Conservation (phyloP, 2,113 vertebrate genomes). For the Odobenus rosmarus region DNA sequence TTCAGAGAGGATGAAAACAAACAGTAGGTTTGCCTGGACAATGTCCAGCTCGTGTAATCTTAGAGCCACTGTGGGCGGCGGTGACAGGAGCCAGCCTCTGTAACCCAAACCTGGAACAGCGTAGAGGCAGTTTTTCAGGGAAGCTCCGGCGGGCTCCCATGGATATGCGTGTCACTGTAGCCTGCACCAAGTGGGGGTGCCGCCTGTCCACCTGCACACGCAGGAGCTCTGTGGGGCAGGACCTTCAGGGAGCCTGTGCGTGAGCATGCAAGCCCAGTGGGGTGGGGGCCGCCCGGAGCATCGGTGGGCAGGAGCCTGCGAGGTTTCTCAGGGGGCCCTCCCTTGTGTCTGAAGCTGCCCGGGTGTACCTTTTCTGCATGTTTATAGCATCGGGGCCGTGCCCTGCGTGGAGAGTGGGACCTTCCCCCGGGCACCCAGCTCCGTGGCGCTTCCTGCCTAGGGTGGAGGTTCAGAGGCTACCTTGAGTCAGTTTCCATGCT, state of each 20-base stretch:
- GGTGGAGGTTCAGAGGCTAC: background rate
- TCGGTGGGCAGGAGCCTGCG: background rate
- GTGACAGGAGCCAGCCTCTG: background rate
- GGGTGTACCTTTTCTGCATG: fast-evolving
- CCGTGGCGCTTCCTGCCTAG: background rate
- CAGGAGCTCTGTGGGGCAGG: background rate
- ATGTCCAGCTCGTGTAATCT: background rate
- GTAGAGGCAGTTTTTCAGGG: background rate
- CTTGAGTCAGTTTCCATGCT: background rate
- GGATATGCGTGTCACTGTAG: background rate
- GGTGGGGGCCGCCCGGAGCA: no score
- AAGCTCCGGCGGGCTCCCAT: background rate
- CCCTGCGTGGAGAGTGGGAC: no score
- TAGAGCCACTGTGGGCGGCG: background rate
- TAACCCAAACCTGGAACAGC: background rate
- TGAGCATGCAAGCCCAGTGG: fast-evolving
- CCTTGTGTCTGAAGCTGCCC: background rate
- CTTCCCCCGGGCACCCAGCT: background rate
- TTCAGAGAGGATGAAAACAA: background rate
- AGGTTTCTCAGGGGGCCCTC: background rate
- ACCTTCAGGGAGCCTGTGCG: background rate
- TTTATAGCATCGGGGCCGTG: background rate
- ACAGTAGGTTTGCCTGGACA: background rate
- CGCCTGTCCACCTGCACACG: fast-evolving
- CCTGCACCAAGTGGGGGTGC: background rate